Evolutionary conservation across 2,113 vertebrate species (phyloP), one percentile per base, ranked within the genome.

Genomic region (Canis aureus): DNA sequence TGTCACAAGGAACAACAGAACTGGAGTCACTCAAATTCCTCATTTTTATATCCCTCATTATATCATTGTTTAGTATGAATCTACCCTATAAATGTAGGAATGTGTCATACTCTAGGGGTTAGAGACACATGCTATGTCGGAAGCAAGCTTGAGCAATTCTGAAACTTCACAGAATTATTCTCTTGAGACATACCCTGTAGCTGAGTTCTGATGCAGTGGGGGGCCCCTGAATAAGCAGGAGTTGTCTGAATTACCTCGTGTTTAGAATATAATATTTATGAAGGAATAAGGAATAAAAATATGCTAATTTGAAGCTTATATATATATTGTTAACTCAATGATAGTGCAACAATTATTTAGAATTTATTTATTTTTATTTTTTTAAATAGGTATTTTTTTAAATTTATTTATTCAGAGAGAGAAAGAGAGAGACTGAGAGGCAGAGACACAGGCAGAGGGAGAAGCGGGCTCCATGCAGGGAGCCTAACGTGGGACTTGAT

Each of bases 1-100:
- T 73, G 17, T 83, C 27, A 62, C n/a, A 69, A 25, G 67, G 64
- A 51, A 79, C 7, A 16, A 60, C 69, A 89, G 60, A 78, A 84
- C 15, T 59, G 49, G 88, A 74, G 73, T 91, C 49, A 73, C 49
- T 89, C 62, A 89, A 73, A 89, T 92, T 84, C 49, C 78, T 95
- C 91, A 84, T 80, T 51, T 89, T 96, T 66, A 51, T 76, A 67
- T 73, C 29, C 53, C 20, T 64, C 53, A 20, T 76, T 80, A 78
- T 78, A 78, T 78, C 25, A 83, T 32, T 83, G 49, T 91, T 83
- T 91, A 83, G 78, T 84, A 91, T 89, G 69, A 80, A 80, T 84
- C 27, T 73, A 43, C 27, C 15, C 32, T 38, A 80, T 67, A 83
- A 60, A 88, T 87, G 43, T 23, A 59, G 49, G 20, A 91, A 38